A percentile compares a stretch with the other conserved stretches of the same genome.
These are phyloP conservation scores for Xestia rhomboidea DNA, from an alignment of 2,888 invertebrate species.

Conservation along the genomic window DNA sequence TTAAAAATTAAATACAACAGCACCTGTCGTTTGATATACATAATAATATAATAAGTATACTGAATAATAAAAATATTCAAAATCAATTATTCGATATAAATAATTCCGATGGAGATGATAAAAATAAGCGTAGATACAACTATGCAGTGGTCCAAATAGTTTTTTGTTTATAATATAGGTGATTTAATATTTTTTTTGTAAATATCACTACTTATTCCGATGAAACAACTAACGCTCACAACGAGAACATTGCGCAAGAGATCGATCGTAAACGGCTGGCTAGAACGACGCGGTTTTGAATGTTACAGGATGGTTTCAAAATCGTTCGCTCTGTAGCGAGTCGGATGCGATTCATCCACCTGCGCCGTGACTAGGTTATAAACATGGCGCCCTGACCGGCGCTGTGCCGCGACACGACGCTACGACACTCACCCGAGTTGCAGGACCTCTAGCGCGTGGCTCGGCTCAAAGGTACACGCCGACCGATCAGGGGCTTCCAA, in stretches of 20 bases:
- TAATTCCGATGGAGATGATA: constrained; percentile 79
- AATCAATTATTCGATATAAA: constrained; percentile 82
- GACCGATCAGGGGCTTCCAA: constrained; percentile 48
- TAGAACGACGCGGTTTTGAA: constrained; percentile 50
- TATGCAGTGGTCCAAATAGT: constrained; percentile 84
- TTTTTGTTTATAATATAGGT: constrained; percentile 71
- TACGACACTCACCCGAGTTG: not conserved
- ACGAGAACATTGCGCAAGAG: constrained; percentile 75
- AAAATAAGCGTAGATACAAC: constrained; percentile 84
- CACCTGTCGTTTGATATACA: constrained; percentile 88
- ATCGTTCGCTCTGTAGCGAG: constrained; percentile 54
- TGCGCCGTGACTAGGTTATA: constrained; percentile 77
- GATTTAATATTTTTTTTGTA: constrained; percentile 71
- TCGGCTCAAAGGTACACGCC: constrained; percentile 17
- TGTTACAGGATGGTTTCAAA: constrained; percentile 39
- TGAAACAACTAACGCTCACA: constrained; percentile 85
- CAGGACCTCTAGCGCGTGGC: constrained; percentile 14
- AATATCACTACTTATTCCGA: constrained; percentile 82
- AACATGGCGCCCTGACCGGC: constrained; percentile 56
- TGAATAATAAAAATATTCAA: constrained; percentile 85
- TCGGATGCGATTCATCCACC: constrained; percentile 57
- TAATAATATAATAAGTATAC: constrained; percentile 76
- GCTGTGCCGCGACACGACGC: not conserved
- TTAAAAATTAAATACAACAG: constrained; percentile 89
- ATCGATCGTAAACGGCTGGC: constrained; percentile 51